These are phyloP conservation scores for Temnothorax ravouxi DNA, from an alignment of 2,888 invertebrate species.

Conservation along the genomic window DNA sequence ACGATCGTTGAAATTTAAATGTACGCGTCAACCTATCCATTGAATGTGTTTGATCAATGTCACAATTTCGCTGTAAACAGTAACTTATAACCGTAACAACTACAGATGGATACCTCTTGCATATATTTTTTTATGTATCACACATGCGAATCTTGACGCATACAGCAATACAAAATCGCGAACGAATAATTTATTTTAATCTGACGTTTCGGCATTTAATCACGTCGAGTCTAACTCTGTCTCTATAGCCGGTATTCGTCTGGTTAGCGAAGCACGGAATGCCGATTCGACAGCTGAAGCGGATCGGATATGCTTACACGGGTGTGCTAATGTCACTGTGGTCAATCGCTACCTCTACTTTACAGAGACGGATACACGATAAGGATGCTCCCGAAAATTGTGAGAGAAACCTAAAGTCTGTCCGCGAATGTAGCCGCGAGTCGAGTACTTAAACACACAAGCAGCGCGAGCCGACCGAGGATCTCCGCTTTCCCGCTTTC, in stretches of 20 bases:
- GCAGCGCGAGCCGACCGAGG: neutral
- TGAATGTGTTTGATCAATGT: neutral
- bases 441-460: neutral
- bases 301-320: too few species aligned
- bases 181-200: too few species aligned
- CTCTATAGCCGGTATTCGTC: too few species aligned
- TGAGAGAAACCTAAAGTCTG: slow-evolving; percentile 33
- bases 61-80: neutral
- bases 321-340: too few species aligned
- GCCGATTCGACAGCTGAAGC: too few species aligned
- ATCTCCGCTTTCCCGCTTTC: too few species aligned
- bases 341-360: too few species aligned
- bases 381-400: neutral
- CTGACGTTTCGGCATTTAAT: too few species aligned
- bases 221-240: too few species aligned
- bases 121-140: neutral
- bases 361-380: neutral
- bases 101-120: neutral
- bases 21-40: neutral
- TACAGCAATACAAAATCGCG: too few species aligned
- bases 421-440: slow-evolving; percentile 16
- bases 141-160: too few species aligned
- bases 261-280: too few species aligned
- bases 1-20: neutral
- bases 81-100: neutral